Base-by-base conservation (phyloP, 2,888 invertebrate species). In the Smittia sp. region DNA sequence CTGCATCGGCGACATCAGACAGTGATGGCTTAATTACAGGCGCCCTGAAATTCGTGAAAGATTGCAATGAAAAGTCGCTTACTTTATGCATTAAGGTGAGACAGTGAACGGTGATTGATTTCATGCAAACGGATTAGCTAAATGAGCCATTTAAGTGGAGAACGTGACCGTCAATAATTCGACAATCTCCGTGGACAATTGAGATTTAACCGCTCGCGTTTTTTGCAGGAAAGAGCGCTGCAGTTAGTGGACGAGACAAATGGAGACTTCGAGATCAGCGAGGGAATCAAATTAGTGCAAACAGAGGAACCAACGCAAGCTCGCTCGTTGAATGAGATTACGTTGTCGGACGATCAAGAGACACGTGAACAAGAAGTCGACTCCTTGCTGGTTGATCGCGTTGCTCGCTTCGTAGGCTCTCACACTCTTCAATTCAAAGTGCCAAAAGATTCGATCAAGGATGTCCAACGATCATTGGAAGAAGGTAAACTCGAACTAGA, bases 401-500 rank as follows among this genome's bases (percentile, higher is more conserved):
- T 92, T 9, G 88, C 90, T 76, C 87, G 88, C 77, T 89, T 93
- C 80, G 86, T 93, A 76, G 89, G 90, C 78, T 89, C 89, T 69
- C 92, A 93, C 78, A 90, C 91, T 18, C 84, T 93, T 58, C 92
- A 93, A 79, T 88, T 93, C 78, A 92, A 92, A 81, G 86, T 93
- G 78, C 92, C 93, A 77, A 88, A 88, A 75, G 86, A 87, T 69
- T 87, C 90, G 58, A 87, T 90, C 77, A 86, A 89, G 77, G 90
- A 90, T 77, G 85, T 92, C 80, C 88, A 90, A 79, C 87, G 90
- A 76, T 90, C 92, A n/a, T 84, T 91, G 67, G 92, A 91, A 79
- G 92, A 93, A 89, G 92, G 92, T 92, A 85, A 86, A 80, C 80
- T n/a, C n/a, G n/a, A n/a, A n/a, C n/a, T n/a, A n/a, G n/a, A n/a